A percentile compares a stretch with the other conserved stretches of the same genome.
Evolutionary conservation across 2,113 vertebrate genomes (phyloP).

Genomic region (Cacatua alba): DNA sequence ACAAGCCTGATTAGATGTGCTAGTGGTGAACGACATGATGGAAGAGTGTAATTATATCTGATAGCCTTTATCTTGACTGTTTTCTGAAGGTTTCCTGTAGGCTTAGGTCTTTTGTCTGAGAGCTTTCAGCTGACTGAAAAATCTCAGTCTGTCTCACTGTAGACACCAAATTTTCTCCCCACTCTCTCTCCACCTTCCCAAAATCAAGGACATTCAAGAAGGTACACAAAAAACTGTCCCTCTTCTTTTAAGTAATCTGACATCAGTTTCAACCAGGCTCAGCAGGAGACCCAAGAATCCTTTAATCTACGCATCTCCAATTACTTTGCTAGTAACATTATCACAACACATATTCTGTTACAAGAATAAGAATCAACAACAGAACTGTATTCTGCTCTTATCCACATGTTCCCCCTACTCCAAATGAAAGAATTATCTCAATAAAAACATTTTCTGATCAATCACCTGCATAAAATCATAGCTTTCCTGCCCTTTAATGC

Average conservation of each 20-base stretch:
- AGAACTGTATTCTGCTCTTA: background rate
- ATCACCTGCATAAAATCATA: background rate
- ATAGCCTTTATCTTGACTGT: background rate
- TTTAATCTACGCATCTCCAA: background rate
- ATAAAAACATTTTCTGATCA: background rate
- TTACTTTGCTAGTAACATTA: background rate
- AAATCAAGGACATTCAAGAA: background rate
- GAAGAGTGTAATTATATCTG: background rate
- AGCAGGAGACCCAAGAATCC: background rate
- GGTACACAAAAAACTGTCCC: background rate
- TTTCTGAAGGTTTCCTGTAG: background rate
- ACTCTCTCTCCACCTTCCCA: background rate
- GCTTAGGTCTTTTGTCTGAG: background rate
- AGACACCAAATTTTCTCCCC: background rate
- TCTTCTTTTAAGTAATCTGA: background rate
- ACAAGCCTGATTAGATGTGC: background rate
- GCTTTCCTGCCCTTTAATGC: background rate
- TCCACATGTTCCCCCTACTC: background rate
- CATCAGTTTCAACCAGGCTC: background rate
- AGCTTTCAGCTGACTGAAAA: background rate
- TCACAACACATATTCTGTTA: background rate
- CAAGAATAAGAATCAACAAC: background rate
- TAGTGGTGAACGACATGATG: rapidly evolving
- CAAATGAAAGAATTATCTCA: background rate
- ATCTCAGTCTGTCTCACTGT: background rate